Evolutionary conservation across 2,888 invertebrate species (phyloP), one percentile per base, ranked within the genome.

Genomic region (Melanostoma mellinum): DNA sequence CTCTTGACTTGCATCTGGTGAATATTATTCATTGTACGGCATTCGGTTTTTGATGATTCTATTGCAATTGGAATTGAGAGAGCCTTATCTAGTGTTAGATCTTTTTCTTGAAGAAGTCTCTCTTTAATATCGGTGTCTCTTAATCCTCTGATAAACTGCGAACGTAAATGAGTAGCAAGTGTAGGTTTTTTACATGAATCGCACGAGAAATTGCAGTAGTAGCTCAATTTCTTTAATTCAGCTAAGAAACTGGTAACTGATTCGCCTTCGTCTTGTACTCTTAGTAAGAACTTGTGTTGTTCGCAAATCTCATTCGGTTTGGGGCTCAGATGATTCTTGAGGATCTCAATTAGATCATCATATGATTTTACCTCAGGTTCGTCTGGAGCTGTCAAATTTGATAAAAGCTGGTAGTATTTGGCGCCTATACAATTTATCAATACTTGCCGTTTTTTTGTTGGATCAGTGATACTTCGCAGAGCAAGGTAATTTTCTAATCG

Each of bases 31-130:
- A 71, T 71, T 40, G 69, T 58, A 9, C 33, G 55, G 32, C 58
- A 60, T 58, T 85, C 63, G 35, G 9, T 55, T 53, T 58, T 79
- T 6, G 79, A 79, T 4, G 76, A 61, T 76, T 85, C 76, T 42
- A 76, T 53, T 30, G 72, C 73, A 6, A 72, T 10, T 44, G 73
- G 72, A 42, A 60, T 68, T 60, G 68, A 3, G 3, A 79, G 46
- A 9, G 52, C 73, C 42, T 73, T 52, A 35, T 67, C 48, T 35
- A 79, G 68, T 33, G 42, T 78, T 6, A 53, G 58, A 8, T 46
- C 38, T 36, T 74, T 74, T 20, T 50, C 60, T 38, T 40, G 44
- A 20, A 53, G 40, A 8, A 85, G 46, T 44, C 71, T 71, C 44
- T 85, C 76, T 4, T 63, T 55, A 3, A 75, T 71, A 30, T 38